Conservation (phyloP, 2,797 vertebrate species). For the Lepilemur septentrionalis region DNA sequence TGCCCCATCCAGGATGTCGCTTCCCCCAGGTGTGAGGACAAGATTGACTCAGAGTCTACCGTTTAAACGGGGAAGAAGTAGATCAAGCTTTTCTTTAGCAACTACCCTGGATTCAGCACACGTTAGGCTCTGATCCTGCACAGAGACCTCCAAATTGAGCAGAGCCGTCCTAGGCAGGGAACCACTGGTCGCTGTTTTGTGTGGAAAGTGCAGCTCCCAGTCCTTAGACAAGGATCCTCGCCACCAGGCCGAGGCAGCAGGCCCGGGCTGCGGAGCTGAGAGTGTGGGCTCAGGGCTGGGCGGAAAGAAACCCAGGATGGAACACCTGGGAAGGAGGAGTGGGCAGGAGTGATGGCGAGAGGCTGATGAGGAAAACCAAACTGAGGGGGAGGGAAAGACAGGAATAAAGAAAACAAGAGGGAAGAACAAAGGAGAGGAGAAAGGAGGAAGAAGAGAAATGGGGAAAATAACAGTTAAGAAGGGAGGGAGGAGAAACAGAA, state of each 20-base stretch:
- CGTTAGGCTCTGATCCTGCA: not conserved
- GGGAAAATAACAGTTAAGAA: not conserved
- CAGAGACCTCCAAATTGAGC: not conserved
- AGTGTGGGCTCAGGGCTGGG: not conserved
- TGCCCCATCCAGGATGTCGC: not conserved
- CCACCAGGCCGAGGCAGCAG: not conserved
- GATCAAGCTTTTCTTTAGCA: not conserved
- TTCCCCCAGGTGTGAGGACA: not conserved
- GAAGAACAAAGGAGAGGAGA: not conserved
- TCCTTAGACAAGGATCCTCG: not conserved
- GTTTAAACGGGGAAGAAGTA: not conserved
- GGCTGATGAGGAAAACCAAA: not conserved
- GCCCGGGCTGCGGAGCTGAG: not conserved
- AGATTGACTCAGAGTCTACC: not conserved
- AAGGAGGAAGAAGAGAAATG: not conserved
- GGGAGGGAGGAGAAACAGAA: not conserved
- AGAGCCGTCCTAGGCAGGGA: not conserved
- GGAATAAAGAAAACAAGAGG: not conserved
- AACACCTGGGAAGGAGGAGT: not conserved
- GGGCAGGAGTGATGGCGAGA: not conserved
- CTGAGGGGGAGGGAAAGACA: not conserved
- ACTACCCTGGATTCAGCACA: not conserved
- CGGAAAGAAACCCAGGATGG: not conserved
- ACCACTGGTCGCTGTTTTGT: not conserved
- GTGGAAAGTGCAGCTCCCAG: not conserved